These are phyloP conservation scores for Gnathonemus longibarbis DNA, from an alignment of 2,113 vertebrate species.

Conservation along the genomic window DNA sequence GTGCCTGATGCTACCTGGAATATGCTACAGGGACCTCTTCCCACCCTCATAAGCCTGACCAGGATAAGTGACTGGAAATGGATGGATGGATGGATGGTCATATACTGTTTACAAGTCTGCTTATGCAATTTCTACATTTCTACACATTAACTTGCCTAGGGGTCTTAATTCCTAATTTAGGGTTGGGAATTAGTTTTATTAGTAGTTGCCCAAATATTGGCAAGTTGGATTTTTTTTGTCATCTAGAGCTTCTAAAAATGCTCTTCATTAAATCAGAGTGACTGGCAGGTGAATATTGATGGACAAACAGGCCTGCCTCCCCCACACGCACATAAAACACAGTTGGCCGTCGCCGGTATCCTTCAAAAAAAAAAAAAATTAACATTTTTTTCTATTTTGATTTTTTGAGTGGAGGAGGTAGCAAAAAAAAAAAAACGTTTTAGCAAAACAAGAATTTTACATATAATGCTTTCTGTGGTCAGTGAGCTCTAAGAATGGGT, in stretches of 20 bases:
- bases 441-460: neutral
- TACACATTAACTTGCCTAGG: neutral
- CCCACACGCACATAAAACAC: too few species aligned
- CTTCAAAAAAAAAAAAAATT: neutral
- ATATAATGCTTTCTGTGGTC: neutral
- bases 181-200: neutral
- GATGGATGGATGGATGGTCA: neutral
- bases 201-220: neutral
- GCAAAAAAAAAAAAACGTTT: neutral
- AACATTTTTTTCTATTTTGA: neutral
- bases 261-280: neutral
- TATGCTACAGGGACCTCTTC: neutral
- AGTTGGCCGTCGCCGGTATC: neutral
- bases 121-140: neutral
- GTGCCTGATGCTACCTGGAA: neutral
- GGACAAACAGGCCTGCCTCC: too few species aligned
- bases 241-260: neutral
- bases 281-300: neutral
- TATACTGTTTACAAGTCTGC: neutral
- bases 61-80: neutral
- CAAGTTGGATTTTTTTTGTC: neutral
- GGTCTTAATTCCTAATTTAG: neutral
- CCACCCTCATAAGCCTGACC: neutral
- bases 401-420: neutral
- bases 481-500: neutral